Percentiles rank a stretch among this genome's conserved stretches.
Evolutionary conservation across 1,140 invertebrate genomes (phyloP).

Genomic region (Ericerus pela): DNA sequence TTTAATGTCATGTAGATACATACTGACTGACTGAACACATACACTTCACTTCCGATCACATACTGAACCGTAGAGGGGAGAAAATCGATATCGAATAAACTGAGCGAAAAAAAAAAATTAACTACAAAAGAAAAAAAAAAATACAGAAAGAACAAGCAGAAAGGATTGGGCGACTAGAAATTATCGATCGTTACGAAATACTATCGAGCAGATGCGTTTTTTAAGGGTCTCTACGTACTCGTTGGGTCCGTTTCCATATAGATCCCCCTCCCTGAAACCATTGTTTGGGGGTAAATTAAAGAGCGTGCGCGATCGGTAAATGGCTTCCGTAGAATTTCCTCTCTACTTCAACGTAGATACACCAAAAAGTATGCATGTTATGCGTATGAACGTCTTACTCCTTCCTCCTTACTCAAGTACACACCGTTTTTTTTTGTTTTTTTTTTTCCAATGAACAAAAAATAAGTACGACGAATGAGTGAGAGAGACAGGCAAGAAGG

Average conservation of each 20-base stretch:
- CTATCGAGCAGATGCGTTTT: conserved; percentile 7
- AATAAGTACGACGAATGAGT: too few relatives aligned
- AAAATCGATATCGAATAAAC: too few relatives aligned
- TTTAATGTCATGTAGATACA: too few relatives aligned
- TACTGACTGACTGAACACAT: too few relatives aligned
- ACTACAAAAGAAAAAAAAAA: neutral
- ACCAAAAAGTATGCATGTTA: too few relatives aligned
- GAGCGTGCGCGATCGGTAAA: conserved; percentile 7
- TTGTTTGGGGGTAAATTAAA: neutral
- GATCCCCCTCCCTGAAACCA: conserved; percentile 1
- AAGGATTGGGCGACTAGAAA: conserved; percentile 1
- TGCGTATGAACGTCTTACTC: neutral
- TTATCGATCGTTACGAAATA: conserved; percentile 4
- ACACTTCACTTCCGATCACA: too few relatives aligned
- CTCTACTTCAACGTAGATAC: neutral
- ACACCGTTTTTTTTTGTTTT: too few relatives aligned
- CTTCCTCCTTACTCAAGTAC: neutral
- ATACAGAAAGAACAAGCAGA: neutral
- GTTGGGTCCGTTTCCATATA: neutral
- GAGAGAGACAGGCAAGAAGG: too few relatives aligned
- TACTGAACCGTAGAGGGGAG: too few relatives aligned
- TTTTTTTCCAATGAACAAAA: too few relatives aligned
- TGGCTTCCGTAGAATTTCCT: conserved; percentile 6
- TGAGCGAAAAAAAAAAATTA: too few relatives aligned
- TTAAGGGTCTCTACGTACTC: neutral